Evolutionary conservation across 2,888 invertebrate genomes (phyloP).

Genomic region (Leptinotarsa haldemani): DNA sequence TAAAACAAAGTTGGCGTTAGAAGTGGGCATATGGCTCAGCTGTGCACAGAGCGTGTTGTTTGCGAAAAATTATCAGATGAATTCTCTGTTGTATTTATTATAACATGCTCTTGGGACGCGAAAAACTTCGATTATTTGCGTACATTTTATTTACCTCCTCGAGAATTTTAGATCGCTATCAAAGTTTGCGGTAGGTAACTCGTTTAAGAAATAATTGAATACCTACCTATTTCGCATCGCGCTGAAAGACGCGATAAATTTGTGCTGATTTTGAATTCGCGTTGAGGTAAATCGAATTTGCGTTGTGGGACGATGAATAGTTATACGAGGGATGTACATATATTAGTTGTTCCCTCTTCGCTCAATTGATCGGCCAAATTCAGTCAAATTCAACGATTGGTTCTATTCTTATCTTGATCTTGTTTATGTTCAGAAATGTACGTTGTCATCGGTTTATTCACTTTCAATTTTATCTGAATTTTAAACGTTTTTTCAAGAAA

Average conservation of each 20-base stretch:
- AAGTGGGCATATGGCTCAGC: conserved; percentile 6
- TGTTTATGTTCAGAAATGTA: no score
- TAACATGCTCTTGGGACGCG: neutral
- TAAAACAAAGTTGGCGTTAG: conserved; percentile 14
- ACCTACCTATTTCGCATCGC: conserved; percentile 14
- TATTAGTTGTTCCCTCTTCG: no score
- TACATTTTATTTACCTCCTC: conserved; percentile 15
- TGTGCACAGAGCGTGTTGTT: neutral
- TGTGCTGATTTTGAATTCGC: neutral
- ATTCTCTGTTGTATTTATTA: conserved; percentile 14
- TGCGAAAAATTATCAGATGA: conserved; percentile 12
- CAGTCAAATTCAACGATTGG: no score
- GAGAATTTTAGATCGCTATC: conserved; percentile 17
- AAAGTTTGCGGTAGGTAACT: conserved; percentile 18
- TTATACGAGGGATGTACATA: no score
- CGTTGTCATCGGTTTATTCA: no score
- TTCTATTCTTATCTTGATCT: no score
- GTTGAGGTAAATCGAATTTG: neutral
- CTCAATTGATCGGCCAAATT: no score
- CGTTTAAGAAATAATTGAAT: conserved; percentile 14
- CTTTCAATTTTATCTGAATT: no score
- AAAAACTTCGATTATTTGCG: conserved; percentile 12
- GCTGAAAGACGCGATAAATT: conserved; percentile 8
- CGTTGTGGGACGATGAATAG: neutral
- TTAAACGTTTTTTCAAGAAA: no score